Evolutionary conservation across 2,113 vertebrate genomes (phyloP), one percentile per base, ranked within the genome.

Genomic region (Podocnemis expansa): DNA sequence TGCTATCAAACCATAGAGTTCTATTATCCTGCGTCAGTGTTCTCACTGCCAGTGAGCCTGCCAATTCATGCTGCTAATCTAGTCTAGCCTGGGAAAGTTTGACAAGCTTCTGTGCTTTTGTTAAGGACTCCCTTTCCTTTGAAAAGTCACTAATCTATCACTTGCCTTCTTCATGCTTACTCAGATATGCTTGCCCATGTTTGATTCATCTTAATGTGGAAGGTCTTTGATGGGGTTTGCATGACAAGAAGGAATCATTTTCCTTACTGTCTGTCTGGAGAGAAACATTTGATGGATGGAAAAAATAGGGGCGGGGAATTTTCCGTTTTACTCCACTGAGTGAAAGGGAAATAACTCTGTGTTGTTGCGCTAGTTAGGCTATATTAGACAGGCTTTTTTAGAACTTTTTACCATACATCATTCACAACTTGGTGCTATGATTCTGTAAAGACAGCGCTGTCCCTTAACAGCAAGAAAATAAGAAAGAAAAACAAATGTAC

Each of bases 11-110:
- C 41, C n/a, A n/a, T n/a, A 47, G 76, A 86, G 19, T 82, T 96
- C 93, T 90, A 86, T 93, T 95, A 88, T 90, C 17, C 52, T 88
- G 19, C 45, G 55, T 93, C 89, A 49, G 38, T 93, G 96, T 93
- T 91, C 75, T 84, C 56, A 85, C 85, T 96, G 89, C 89, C 93
- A 90, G 76, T 89, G 49, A 84, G 83, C 49, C 86, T 89, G 38
- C 91, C 55, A 52, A 31, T 47, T 90, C 88, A 60, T 84, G 78
- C 70, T 94, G 60, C 92, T 84, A 89, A 87, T 90, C 84, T 90
- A 60, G 83, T 96, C 78, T 49, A 27, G 17, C 70, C 75, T 92
- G 58, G 94, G 86, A 96, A 85, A 10, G 31, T 84, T 85, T 93
- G 45, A 60, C 93, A 93, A 84, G 31, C 55, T 93, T 95, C 91